Evolutionary conservation across 2,888 invertebrate genomes (phyloP), one percentile per base, ranked within the genome.

Genomic region (Apodemia zela): DNA sequence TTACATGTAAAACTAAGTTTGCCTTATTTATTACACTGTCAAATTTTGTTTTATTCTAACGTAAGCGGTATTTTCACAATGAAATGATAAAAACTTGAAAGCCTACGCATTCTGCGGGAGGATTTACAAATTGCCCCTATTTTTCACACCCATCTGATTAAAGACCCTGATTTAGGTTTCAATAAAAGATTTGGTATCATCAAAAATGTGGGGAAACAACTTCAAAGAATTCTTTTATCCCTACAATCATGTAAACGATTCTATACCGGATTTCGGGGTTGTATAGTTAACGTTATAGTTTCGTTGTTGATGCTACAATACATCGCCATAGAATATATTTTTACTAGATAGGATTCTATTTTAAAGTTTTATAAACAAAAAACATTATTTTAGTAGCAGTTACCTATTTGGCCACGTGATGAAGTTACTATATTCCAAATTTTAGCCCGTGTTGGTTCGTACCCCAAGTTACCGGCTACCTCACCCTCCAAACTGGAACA

Each of bases 131-230:
- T 81, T 65, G 71, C 69, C 54, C 63, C 71, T 69, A 80, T 82
- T 80, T 77, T 76, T 81, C 77, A 75, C 73, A 74, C 73, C 75
- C 75, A 76, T 80, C 77, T 80, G 81, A 81, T 81, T 81, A 78
- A 78, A 80, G 77, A 60, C 61, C 60, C 65, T 58, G 63, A 54
- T 60, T 58, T 60, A 57, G 33, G 35, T 57, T 57, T 64, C 61
- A 63, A 60, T 60, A 60, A 59, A 47, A 62, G 62, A 62, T 59
- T 47, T 47, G 33, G 45, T 63, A 59, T 63, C 63, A 58, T 62
- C 45, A 57, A 29, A 25, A 62, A n/a, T 54, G 54, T 54, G 25
- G 25, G 25, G 29, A 54, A 54, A 25, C 54, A 54, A 25, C 15
- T 54, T 54, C 25, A 54, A 54, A 54, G 25, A 25, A 25, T 54